Conservation (phyloP, 2,888 invertebrate genomes). For the Tachina fera region DNA sequence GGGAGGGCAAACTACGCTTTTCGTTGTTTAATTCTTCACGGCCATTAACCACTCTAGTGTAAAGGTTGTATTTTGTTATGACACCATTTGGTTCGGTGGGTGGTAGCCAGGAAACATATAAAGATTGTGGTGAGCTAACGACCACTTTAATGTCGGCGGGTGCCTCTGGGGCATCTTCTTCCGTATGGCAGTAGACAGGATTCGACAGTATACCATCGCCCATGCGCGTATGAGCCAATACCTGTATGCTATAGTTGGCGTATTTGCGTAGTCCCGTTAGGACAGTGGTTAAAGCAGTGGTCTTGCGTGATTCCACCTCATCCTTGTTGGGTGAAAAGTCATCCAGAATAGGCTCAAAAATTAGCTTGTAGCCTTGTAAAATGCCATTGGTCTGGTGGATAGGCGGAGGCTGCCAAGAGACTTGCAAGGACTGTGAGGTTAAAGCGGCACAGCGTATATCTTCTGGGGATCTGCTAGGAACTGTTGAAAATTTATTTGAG, state of each 20-base stretch:
- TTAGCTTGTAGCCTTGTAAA: constrained; percentile 89
- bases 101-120: constrained; percentile 90
- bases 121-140: constrained; percentile 88
- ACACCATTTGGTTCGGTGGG: constrained; percentile 90
- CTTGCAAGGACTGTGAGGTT: constrained; percentile 89
- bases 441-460: constrained; percentile 90
- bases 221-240: constrained; percentile 90
- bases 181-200: constrained; percentile 89
- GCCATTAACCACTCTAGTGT: constrained; percentile 87
- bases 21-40: constrained; percentile 88
- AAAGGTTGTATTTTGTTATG: constrained; percentile 89
- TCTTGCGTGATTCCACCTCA: constrained; percentile 86
- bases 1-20: constrained; percentile 86
- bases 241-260: constrained; percentile 92
- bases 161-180: constrained; percentile 91
- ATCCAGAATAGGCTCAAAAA: constrained; percentile 87
- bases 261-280: constrained; percentile 88
- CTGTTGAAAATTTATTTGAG: constrained; percentile 81
- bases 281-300: constrained; percentile 88
- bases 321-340: constrained; percentile 84
- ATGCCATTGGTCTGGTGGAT: constrained; percentile 89
- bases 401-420: constrained; percentile 91
- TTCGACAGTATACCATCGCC: constrained; percentile 89
- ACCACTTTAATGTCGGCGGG: constrained; percentile 92
- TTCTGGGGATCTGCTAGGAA: constrained; percentile 91